These are phyloP conservation scores for Lepidocolaptes lacrymiger DNA, from an alignment of 2,797 vertebrate genomes.

Conservation along the genomic window DNA sequence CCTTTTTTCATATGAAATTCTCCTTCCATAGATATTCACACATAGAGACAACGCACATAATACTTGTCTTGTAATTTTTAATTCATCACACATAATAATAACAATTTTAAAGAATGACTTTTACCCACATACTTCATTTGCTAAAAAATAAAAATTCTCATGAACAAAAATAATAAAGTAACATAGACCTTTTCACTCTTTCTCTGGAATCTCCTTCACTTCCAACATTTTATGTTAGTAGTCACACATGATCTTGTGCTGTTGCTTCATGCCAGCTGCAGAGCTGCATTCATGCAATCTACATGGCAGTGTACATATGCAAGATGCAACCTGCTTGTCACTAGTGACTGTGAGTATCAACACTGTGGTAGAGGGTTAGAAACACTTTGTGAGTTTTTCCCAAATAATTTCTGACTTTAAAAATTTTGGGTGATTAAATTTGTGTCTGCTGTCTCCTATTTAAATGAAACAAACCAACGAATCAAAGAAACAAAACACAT, in stretches of 20 bases:
- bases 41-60: not conserved
- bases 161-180: not conserved
- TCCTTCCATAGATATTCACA: not conserved
- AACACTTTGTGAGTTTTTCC: not conserved
- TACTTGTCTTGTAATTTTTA: not conserved
- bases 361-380: not conserved
- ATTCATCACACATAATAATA: not conserved
- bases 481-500: not conserved
- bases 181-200: not conserved
- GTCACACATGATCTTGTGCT: not conserved
- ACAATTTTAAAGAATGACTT: not conserved
- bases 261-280: not conserved
- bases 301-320: not conserved
- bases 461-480: not conserved
- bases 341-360: not conserved
- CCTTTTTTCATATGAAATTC: not conserved
- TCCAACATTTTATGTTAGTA: not conserved
- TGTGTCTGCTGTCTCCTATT: not conserved
- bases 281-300: not conserved
- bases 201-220: not conserved
- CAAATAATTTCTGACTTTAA: not conserved
- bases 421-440: not conserved
- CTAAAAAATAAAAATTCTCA: not conserved
- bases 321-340: not conserved
- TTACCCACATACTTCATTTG: not conserved